Evolutionary conservation across 2,113 vertebrate genomes (phyloP).

Genomic region (Acrocephalus kingi): DNA sequence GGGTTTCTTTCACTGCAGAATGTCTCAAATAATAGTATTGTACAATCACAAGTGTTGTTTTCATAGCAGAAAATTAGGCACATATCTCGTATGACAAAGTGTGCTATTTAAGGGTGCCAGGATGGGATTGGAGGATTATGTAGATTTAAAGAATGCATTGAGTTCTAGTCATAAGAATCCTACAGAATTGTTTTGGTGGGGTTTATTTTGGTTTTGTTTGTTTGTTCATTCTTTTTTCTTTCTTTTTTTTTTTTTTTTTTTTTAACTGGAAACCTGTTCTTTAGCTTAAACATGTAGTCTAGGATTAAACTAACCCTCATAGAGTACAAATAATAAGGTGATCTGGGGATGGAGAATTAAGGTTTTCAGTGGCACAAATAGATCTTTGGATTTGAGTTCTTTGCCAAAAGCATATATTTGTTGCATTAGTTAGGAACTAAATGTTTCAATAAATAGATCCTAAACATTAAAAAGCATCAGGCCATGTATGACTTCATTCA

Average conservation of each 20-base stretch:
- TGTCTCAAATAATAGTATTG: background rate
- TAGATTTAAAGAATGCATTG: background rate
- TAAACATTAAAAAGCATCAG: background rate
- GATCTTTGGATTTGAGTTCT: background rate
- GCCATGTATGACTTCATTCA: background rate
- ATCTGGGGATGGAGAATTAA: background rate
- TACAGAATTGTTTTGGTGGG: background rate
- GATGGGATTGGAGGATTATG: background rate
- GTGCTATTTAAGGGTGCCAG: background rate
- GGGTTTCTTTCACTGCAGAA: background rate
- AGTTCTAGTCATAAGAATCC: background rate
- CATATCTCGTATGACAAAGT: background rate
- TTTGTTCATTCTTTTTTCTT: no score
- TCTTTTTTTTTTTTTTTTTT: background rate
- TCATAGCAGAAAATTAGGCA: background rate
- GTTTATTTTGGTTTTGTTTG: background rate
- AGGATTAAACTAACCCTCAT: background rate
- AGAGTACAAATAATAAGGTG: background rate
- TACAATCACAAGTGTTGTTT: background rate
- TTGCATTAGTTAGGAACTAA: background rate
- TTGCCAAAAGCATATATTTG: background rate
- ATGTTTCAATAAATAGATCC: background rate
- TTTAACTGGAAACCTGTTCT: background rate
- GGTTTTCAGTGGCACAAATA: background rate
- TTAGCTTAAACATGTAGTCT: background rate